A percentile compares a stretch with the other conserved stretches of the same genome.
These are phyloP conservation scores for Zoanthus sansibaricus DNA, from an alignment of 92 coral and sea anemone genomes.

Conservation along the genomic window DNA sequence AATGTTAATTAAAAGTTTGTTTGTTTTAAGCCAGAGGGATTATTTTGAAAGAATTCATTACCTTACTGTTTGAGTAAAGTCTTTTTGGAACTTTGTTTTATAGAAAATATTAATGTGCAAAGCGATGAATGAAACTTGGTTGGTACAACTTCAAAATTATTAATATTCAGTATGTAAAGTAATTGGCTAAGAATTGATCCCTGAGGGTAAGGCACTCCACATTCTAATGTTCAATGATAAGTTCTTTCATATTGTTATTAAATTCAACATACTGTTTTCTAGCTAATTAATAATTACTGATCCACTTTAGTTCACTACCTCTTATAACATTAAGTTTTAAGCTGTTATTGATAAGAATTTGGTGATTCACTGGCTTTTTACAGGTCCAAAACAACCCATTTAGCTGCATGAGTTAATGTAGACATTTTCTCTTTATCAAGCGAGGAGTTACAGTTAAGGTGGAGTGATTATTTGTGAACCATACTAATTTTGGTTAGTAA, in stretches of 20 bases:
- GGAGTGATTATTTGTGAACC: not conserved
- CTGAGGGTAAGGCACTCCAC: not conserved
- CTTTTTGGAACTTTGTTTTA: not conserved
- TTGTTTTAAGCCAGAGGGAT: not conserved
- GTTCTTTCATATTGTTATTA: too few relatives aligned
- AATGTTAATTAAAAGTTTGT: not conserved
- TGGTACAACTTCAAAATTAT: too few relatives aligned
- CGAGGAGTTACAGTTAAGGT: too few relatives aligned
- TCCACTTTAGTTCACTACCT: not conserved
- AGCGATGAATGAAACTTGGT: too few relatives aligned
- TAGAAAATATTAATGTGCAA: not conserved
- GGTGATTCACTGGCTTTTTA: slow-evolving; percentile 3
- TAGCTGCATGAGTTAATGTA: not conserved
- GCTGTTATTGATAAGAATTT: not conserved
- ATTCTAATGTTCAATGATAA: too few relatives aligned
- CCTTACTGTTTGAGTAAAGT: not conserved
- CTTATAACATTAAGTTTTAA: not conserved
- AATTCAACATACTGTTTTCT: not conserved
- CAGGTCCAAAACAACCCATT: not conserved
- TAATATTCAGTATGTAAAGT: not conserved
- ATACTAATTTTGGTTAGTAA: not conserved
- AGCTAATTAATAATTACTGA: not conserved
- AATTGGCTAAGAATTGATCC: not conserved
- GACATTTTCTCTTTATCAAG: not conserved
- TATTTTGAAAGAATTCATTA: not conserved